Percentiles rank a stretch among this genome's conserved stretches.
These are phyloP conservation scores for Microtus ochrogaster DNA, from an alignment of 2,113 vertebrate genomes.

Conservation along the genomic window DNA sequence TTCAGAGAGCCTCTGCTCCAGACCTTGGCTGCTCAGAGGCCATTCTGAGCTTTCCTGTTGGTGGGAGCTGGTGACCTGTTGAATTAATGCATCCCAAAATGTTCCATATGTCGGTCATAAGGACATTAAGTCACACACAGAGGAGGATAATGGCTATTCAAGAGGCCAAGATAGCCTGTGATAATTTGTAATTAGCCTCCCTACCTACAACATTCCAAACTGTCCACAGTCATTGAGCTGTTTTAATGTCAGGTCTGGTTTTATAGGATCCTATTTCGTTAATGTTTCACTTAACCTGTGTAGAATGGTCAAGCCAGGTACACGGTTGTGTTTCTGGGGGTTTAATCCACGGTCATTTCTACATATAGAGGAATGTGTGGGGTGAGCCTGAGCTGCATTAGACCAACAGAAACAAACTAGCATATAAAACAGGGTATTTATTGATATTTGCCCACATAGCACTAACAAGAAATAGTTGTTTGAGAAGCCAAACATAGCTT, in stretches of 20 bases:
- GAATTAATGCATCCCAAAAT: neutral
- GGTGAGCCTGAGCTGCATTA: neutral
- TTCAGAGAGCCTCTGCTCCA: neutral
- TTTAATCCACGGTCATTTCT: neutral
- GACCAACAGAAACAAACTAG: too few species aligned
- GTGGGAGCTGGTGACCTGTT: neutral
- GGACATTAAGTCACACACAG: too few species aligned
- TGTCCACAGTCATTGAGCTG: neutral
- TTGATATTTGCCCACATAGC: neutral
- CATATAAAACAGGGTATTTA: neutral
- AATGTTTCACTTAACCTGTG: neutral
- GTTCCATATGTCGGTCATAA: neutral
- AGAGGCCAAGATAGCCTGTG: neutral
- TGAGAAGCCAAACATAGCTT: slow-evolving; percentile 9
- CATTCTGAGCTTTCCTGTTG: neutral
- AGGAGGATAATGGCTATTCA: neutral
- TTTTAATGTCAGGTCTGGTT: too few species aligned
- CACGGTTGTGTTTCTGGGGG: neutral
- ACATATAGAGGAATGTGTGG: neutral
- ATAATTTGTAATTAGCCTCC: neutral
- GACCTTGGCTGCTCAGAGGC: neutral
- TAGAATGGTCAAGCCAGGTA: neutral
- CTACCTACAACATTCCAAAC: neutral
- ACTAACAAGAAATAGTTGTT: neutral
- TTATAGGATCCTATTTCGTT: too few species aligned